Evolutionary conservation across 2,797 vertebrate species (phyloP), one percentile per base, ranked within the genome.

Genomic region (Lagocephalus sceleratus): DNA sequence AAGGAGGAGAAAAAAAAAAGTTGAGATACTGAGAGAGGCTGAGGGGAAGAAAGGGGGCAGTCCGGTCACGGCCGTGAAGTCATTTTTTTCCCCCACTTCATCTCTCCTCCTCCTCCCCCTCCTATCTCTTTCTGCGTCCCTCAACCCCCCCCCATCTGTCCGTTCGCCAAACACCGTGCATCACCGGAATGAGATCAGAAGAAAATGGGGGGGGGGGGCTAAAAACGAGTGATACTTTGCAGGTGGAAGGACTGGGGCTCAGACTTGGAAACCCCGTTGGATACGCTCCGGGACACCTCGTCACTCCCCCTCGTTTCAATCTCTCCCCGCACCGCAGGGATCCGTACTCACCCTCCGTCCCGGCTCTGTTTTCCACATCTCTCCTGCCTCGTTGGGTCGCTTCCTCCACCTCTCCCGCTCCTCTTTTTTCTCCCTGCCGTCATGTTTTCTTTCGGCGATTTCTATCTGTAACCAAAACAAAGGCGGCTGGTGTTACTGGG

Each of bases 1-100:
- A 32, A 71, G 66, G 69, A 69, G 73, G 75, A 57, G 73, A 67
- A 66, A 62, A 57, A 62, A 72, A 74, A 80, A 84, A 82, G 81
- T 87, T 87, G 49, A 66, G 76, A 83, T 79, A 77, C 68, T 78
- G 81, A 69, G 67, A 81, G 77, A 81, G 81, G 75, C 70, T 83
- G 81, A 79, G 63, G 81, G 83, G 82, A 42, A 72, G 84, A 90
- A 91, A 90, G 79, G 83, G 87, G 90, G 87, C 86, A 85, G 88
- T 91, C 88, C 90, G 88, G 85, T 67, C 58, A 1, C 57, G 75
- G 85, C 75, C 66, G 75, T 77, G 83, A 82, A 87, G 72, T 86
- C 76, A 87, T 88, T 76, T 85, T 85, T 80, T 70, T 63, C 52
- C 60, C 81, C 68, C 52, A 59, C 82, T 81, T 85, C 70, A 75